Evolutionary conservation across 1,140 invertebrate genomes (phyloP), one percentile per base, ranked within the genome.

Genomic region (Vanessa atalanta): DNA sequence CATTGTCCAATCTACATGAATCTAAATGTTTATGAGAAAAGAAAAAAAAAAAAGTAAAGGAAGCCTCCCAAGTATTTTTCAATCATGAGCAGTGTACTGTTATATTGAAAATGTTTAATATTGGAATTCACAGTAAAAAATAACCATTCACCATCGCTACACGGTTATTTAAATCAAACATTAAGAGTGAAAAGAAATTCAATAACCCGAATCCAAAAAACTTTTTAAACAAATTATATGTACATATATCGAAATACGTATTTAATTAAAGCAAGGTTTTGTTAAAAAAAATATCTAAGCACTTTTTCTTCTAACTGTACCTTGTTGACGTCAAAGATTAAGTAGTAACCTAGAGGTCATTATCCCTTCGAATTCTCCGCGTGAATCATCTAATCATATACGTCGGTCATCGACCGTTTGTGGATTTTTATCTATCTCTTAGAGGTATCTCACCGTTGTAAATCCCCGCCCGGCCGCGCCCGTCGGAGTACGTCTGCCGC

Each of bases 401-500:
- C 48, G 14, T 57, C 37, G 55, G 57, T 65, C 64, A 65, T 26
- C 15, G 68, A 26, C 57, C 48, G 1, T 12, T 48, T 15, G 14
- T 48, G 47, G 47, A 48, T 15, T 14, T 37, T 60, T 12, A 60
- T 57, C 57, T 65, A 50, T 65, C 9, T 65, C 20, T 65, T 15
- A 14, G 4, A n/a, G 48, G 51, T 60, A 11, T n/a, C 77, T 94
- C 90, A 95, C 95, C 94, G 72, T 88, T 94, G 75, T 95, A 88
- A 16, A 95, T 94, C 43, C 94, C 94, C 50, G 94, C 94, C 23
- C 94, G 91, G 64, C 94, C 93, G 65, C 93, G 87, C 65, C 93
- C 91, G 63, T 94, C 94, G 63, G 94, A 93, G 77, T 94, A 93
- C 12, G 94, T 93, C 83, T 94, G 93, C 7, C 95, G 91, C 64